Evolutionary conservation across 2,797 vertebrate genomes (phyloP).

Genomic region (Parambassis ranga): DNA sequence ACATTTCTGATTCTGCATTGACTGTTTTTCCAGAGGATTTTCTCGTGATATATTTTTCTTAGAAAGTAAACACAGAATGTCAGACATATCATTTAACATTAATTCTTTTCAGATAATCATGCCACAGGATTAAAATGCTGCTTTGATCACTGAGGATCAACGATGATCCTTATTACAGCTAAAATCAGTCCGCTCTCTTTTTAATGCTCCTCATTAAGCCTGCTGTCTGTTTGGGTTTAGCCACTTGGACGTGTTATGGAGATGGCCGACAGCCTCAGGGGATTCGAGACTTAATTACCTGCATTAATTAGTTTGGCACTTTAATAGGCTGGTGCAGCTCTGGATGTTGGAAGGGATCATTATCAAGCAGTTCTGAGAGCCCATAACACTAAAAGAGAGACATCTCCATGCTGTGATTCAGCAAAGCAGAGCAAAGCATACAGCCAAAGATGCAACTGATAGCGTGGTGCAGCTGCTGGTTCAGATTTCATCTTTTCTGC

Average conservation of each 20-base stretch:
- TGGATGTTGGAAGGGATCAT: constrained; percentile 26
- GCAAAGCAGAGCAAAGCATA: constrained; percentile 37
- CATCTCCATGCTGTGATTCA: constrained; percentile 36
- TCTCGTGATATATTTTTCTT: constrained; percentile 19
- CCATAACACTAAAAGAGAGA: constrained; percentile 5
- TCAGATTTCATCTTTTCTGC: background rate
- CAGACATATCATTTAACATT: constrained; percentile 5
- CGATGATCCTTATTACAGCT: constrained; percentile 43
- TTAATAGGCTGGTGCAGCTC: constrained; percentile 63
- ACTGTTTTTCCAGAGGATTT: constrained; percentile 1
- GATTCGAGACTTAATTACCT: constrained; percentile 72
- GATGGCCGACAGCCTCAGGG: constrained; percentile 44
- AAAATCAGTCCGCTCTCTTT: constrained; percentile 54
- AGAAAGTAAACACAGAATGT: constrained; percentile 23
- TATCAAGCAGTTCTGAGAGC: constrained; percentile 19
- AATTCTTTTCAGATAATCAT: constrained; percentile 13
- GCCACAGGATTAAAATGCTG: constrained; percentile 30
- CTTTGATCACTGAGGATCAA: constrained; percentile 65
- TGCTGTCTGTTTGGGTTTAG: constrained; percentile 60
- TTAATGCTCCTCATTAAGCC: constrained; percentile 49
- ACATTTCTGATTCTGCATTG: constrained; percentile 51
- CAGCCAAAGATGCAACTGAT: background rate
- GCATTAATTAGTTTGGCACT: constrained; percentile 72
- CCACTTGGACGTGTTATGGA: constrained; percentile 36
- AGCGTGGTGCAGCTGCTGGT: background rate